Conservation (phyloP, 2,797 vertebrate species). For the Thunnus albacares region DNA sequence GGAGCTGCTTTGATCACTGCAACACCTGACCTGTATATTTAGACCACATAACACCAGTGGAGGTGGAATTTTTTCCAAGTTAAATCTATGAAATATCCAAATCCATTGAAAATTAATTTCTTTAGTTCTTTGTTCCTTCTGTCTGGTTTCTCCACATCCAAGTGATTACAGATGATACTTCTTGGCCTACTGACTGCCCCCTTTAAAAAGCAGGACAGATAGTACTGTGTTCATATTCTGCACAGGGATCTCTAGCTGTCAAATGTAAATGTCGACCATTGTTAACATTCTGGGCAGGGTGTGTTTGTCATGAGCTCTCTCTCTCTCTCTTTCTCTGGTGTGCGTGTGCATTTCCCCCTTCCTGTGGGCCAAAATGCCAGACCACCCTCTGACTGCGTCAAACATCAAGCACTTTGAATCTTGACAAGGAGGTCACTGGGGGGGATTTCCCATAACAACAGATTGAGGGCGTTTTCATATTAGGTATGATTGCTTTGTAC, state of each 20-base stretch:
- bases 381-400: background rate
- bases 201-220: background rate
- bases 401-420: constrained; percentile 24
- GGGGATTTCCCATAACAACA: constrained; percentile 23
- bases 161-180: too few relatives aligned
- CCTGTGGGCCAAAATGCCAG: constrained; percentile 12
- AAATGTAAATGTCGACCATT: constrained; percentile 50
- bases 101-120: too few relatives aligned
- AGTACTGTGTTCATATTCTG: background rate
- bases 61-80: too few relatives aligned
- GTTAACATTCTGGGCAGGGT: constrained; percentile 34
- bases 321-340: background rate
- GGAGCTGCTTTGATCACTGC: too few relatives aligned
- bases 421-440: constrained; percentile 41
- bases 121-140: too few relatives aligned
- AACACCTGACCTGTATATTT: background rate
- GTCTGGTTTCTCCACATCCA: background rate
- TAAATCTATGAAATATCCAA: too few relatives aligned
- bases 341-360: background rate
- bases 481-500: background rate
- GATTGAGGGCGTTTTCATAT: background rate
- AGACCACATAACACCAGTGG: too few relatives aligned
- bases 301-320: constrained; percentile 3
- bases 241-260: constrained; percentile 4
- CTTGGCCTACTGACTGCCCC: background rate